Conservation (phyloP, 2,888 invertebrate species). For the Eupithecia exiguata region DNA sequence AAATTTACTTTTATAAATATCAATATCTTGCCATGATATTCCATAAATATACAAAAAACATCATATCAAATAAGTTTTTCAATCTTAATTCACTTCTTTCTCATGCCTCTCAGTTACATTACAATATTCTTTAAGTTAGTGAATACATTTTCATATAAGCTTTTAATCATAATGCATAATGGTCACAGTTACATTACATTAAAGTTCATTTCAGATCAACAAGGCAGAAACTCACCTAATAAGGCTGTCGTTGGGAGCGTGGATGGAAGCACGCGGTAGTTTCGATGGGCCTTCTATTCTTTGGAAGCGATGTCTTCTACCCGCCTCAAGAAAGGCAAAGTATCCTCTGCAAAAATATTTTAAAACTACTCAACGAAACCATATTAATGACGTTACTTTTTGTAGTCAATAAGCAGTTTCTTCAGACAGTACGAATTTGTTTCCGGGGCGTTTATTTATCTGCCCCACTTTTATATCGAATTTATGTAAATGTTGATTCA, state of each 20-base stretch:
- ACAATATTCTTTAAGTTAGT: slow-evolving; percentile 49
- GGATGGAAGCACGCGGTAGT: slow-evolving; percentile 84
- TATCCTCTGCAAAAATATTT: slow-evolving; percentile 85
- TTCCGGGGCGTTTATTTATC: background rate
- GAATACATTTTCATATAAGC: slow-evolving; percentile 48
- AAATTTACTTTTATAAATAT: background rate
- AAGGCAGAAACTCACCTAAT: slow-evolving; percentile 78
- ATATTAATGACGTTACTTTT: background rate
- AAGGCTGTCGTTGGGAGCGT: slow-evolving; percentile 88
- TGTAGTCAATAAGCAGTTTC: background rate
- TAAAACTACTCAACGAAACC: background rate
- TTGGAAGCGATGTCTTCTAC: slow-evolving; percentile 87
- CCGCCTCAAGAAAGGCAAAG: slow-evolving; percentile 94
- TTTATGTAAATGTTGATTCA: background rate
- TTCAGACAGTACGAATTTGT: background rate
- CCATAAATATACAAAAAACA: slow-evolving; percentile 35
- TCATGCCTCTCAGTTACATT: slow-evolving; percentile 55
- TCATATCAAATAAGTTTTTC: slow-evolving; percentile 27
- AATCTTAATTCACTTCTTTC: slow-evolving; percentile 41
- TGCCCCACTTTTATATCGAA: background rate
- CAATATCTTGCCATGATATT: slow-evolving; percentile 47
- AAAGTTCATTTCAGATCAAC: slow-evolving; percentile 30
- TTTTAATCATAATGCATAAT: slow-evolving; percentile 54
- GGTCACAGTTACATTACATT: slow-evolving; percentile 50
- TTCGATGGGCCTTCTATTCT: slow-evolving; percentile 83